These are phyloP conservation scores for Pogonomyrmex barbatus DNA, from an alignment of 1,140 invertebrate species.

Conservation along the genomic window DNA sequence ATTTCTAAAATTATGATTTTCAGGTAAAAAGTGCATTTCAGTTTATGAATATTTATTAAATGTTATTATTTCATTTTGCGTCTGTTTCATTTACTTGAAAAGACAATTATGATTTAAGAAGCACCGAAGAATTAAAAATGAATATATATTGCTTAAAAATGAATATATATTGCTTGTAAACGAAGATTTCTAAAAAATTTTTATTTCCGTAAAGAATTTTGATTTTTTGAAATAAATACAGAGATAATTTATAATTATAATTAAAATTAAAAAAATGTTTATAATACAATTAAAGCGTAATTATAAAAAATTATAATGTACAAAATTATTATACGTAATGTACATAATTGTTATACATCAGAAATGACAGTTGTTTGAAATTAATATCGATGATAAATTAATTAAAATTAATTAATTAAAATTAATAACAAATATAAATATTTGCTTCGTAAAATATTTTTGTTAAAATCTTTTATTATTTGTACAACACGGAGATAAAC, in stretches of 20 bases:
- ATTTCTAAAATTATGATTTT: slow-evolving; percentile 15
- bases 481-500: background rate
- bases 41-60: slow-evolving; percentile 18
- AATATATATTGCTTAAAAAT: slow-evolving; percentile 22
- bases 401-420: slow-evolving; percentile 33
- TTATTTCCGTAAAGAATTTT: background rate
- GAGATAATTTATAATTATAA: background rate
- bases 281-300: background rate
- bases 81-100: background rate
- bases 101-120: slow-evolving; percentile 16
- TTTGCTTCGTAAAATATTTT: background rate
- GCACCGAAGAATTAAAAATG: slow-evolving; percentile 7
- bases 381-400: slow-evolving; percentile 7
- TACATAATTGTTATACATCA: background rate
- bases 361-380: background rate
- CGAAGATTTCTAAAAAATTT: background rate
- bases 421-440: background rate
- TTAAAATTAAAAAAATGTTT: slow-evolving; percentile 9
- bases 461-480: slow-evolving; percentile 2
- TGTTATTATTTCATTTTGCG: slow-evolving; percentile 11
- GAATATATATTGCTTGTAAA: background rate
- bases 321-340: background rate
- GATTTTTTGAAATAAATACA: background rate
- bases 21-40: background rate
- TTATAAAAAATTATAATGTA: background rate